These are phyloP conservation scores for Grallaria varia DNA, from an alignment of 2,113 vertebrate species.

Conservation along the genomic window DNA sequence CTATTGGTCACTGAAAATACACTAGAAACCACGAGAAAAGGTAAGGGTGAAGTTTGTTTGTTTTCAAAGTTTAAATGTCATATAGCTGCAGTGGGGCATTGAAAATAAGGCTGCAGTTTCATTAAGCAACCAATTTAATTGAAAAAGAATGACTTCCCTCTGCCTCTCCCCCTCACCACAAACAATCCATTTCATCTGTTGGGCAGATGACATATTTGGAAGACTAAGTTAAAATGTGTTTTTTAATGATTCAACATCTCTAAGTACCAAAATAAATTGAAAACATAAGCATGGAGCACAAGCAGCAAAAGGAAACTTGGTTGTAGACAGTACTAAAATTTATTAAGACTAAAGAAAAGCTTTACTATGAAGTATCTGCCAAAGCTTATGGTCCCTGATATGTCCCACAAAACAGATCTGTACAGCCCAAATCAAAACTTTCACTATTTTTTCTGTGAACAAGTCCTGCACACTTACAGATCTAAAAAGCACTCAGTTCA, in stretches of 20 bases:
- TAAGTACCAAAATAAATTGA: constrained; percentile 32
- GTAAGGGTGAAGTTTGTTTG: background rate
- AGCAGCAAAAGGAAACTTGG: background rate
- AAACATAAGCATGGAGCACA: background rate
- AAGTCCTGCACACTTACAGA: background rate
- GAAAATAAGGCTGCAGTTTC: background rate
- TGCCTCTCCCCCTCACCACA: accelerated
- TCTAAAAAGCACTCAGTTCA: background rate
- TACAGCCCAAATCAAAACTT: background rate
- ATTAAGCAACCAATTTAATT: constrained; percentile 15
- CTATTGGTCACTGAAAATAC: background rate
- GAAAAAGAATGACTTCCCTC: background rate
- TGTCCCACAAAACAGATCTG: background rate
- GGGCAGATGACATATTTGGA: constrained; percentile 16
- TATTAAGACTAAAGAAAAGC: background rate
- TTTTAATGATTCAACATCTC: background rate
- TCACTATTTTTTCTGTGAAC: background rate
- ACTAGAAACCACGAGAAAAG: background rate
- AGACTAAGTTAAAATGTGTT: background rate
- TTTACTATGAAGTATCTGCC: background rate
- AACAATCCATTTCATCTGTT: constrained; percentile 21
- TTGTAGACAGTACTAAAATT: background rate
- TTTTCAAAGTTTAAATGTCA: background rate
- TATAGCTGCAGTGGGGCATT: background rate
- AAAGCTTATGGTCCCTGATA: background rate